These are phyloP conservation scores for Drosophila malerkotliana DNA, from an alignment of 1,140 invertebrate genomes.

Conservation along the genomic window DNA sequence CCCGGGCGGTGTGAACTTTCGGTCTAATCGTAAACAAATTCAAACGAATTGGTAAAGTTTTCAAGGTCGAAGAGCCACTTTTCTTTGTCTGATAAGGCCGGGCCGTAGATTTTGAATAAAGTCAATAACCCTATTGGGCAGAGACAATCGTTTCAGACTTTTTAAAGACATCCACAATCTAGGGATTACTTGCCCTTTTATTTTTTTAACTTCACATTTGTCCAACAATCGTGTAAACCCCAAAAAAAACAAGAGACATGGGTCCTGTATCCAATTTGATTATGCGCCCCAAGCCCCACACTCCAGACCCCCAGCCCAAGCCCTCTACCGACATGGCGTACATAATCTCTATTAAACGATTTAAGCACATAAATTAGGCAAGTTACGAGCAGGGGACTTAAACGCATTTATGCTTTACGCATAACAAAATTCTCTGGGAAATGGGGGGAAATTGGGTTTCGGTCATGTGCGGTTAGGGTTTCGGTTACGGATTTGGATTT, in stretches of 20 bases:
- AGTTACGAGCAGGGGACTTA: conserved; percentile 61
- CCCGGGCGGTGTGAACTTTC: conserved; percentile 56
- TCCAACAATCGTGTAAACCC: conserved; percentile 53
- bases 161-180: conserved; percentile 13
- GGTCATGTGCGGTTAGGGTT: conserved; percentile 56
- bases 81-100: background rate
- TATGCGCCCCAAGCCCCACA: conserved; percentile 34
- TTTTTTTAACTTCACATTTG: conserved; percentile 45
- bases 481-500: conserved; percentile 4
- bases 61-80: conserved; percentile 34
- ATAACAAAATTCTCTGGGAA: conserved; percentile 62
- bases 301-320: too few species aligned
- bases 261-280: conserved; percentile 57
- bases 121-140: conserved; percentile 34
- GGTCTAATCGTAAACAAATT: conserved; percentile 75
- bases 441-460: conserved; percentile 56
- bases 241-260: conserved; percentile 40
- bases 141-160: conserved; percentile 7
- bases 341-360: conserved; percentile 80
- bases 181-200: conserved; percentile 30
- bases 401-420: conserved; percentile 72
- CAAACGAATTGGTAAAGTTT: conserved; percentile 58
- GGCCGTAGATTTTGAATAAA: background rate
- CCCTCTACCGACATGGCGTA: conserved; percentile 60
- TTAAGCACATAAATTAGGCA: conserved; percentile 77